These are phyloP conservation scores for Sebastes wilsoni DNA, from an alignment of 2,797 vertebrate genomes.

Conservation along the genomic window DNA sequence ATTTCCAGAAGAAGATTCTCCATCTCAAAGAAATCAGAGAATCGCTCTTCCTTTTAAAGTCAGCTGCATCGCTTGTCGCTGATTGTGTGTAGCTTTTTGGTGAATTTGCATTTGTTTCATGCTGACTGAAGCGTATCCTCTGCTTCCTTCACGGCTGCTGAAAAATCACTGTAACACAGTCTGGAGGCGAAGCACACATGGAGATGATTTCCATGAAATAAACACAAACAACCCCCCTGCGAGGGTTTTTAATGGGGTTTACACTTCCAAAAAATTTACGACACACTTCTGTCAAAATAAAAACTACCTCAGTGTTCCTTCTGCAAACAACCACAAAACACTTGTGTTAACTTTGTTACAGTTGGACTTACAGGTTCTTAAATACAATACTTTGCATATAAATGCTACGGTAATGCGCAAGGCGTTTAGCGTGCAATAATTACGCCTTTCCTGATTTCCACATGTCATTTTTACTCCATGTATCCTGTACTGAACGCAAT, in stretches of 20 bases:
- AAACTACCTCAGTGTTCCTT: not conserved
- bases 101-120: conserved; percentile 27
- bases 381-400: too few species aligned
- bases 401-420: too few species aligned
- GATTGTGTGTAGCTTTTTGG: not conserved
- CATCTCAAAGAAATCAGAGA: not conserved
- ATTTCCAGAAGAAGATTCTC: not conserved
- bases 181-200: not conserved
- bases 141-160: not conserved
- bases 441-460: too few species aligned
- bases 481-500: too few species aligned
- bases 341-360: not conserved
- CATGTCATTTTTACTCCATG: too few species aligned
- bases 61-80: not conserved
- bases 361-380: not conserved
- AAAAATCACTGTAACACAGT: conserved; percentile 2
- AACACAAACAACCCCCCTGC: not conserved
- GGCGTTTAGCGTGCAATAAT: too few species aligned
- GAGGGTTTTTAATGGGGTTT: not conserved
- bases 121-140: conserved; percentile 14
- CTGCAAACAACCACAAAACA: not conserved
- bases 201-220: conserved; percentile 22
- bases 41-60: not conserved
- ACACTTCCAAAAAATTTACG: not conserved
- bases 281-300: not conserved